These are phyloP conservation scores for Aix galericulata DNA, from an alignment of 2,113 vertebrate species.

Conservation along the genomic window DNA sequence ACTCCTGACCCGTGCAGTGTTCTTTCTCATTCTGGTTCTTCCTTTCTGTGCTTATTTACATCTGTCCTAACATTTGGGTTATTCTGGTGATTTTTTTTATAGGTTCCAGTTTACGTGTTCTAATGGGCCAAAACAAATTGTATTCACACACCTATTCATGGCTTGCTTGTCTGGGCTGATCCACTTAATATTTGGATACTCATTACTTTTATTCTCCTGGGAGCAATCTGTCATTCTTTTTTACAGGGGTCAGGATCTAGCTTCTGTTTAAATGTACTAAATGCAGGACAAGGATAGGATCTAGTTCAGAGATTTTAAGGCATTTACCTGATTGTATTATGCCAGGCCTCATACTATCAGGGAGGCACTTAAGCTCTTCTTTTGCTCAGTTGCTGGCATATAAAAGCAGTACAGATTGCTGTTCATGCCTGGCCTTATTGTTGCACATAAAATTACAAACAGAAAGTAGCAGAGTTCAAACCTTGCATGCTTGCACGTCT, in stretches of 20 bases:
- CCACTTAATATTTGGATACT: not conserved
- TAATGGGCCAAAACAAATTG: not conserved
- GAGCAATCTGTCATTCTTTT: not conserved
- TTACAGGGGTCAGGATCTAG: not conserved
- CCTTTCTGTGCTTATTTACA: not conserved
- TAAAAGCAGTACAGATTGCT: constrained; percentile 23
- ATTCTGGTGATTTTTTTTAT: not conserved
- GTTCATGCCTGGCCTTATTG: constrained; percentile 4
- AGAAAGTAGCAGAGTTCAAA: constrained; percentile 31
- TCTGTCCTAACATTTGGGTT: not conserved
- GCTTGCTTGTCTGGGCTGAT: not conserved
- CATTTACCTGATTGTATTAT: not conserved
- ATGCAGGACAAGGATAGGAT: not conserved
- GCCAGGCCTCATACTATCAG: not conserved
- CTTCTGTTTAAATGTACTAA: constrained; percentile 12
- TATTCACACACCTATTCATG: not conserved
- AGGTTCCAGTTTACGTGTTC: not conserved
- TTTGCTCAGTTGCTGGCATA: not conserved
- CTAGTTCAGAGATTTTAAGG: not conserved
- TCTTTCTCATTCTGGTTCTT: not conserved
- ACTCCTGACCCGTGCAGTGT: not conserved
- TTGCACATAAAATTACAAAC: constrained; percentile 33
- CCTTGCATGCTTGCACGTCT: not conserved
- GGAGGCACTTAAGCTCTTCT: not conserved
- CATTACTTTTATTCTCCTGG: not conserved